phyloP scores from a whole-genome alignment of 2,797 vertebrate genomes.

The Salmo trutta region DNA sequence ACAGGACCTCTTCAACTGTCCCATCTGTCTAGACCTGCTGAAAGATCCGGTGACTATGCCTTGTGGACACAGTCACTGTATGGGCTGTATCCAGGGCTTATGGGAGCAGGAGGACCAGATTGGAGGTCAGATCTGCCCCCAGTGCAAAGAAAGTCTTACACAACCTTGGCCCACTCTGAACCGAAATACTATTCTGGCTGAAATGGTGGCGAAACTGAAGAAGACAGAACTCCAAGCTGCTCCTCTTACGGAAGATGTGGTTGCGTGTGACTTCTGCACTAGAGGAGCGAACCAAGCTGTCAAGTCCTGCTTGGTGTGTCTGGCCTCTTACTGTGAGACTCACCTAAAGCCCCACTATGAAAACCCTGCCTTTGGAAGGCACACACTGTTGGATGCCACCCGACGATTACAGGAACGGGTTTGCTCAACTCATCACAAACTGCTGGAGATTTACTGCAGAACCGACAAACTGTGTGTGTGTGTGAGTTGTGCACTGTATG shows the following conservation, averaged over 20 bases:
- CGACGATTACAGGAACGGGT: no score
- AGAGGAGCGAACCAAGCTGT: background rate
- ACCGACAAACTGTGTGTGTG: no score
- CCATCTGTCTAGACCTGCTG: constrained; percentile 30
- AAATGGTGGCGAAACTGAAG: constrained; percentile 10
- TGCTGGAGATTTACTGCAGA: no score
- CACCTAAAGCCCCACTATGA: no score
- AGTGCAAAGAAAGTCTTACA: constrained; percentile 32
- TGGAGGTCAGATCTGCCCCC: constrained; percentile 14
- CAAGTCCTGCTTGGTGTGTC: no score
- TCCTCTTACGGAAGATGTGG: background rate
- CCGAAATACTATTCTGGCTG: constrained; percentile 25
- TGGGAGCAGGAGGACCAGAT: constrained; percentile 23
- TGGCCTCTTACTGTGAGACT: no score
- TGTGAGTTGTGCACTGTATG: no score
- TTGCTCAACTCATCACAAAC: no score
- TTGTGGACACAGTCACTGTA: constrained; percentile 38
- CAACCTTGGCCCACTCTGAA: constrained; percentile 28
- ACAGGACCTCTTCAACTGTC: constrained; percentile 28
- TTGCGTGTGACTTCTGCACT: background rate
- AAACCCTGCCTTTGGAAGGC: no score
- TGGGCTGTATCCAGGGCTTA: constrained; percentile 18
- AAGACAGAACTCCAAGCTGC: background rate
- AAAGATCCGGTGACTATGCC: constrained; percentile 33
- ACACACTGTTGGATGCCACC: no score